Evolutionary conservation across 2,888 invertebrate genomes (phyloP).

Genomic region (Perdita meconis): DNA sequence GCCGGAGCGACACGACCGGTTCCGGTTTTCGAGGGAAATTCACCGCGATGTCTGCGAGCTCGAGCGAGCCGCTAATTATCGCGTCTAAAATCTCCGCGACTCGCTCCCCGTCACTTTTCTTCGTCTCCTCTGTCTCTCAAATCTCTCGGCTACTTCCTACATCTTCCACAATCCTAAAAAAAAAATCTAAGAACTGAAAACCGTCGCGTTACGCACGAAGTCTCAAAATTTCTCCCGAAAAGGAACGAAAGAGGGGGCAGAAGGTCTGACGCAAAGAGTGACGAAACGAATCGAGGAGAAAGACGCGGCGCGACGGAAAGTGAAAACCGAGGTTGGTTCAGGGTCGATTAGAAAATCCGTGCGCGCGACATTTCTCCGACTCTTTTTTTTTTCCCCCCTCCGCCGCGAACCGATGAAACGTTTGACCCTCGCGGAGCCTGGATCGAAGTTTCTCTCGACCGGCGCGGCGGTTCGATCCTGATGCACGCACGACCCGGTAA

Average conservation of each 20-base stretch:
- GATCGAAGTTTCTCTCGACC: constrained; percentile 51
- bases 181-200: no score
- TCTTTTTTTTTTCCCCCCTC: constrained; percentile 7
- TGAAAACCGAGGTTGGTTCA: constrained; percentile 31
- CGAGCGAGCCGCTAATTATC: constrained; percentile 34
- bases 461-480: constrained; percentile 28
- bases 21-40: constrained; percentile 30
- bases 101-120: no score
- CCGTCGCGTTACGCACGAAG: no score
- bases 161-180: no score
- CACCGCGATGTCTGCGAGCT: constrained; percentile 11
- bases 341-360: constrained; percentile 47
- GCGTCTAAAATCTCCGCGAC: no score
- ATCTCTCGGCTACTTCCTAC: no score
- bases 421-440: constrained; percentile 34
- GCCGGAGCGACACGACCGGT: constrained; percentile 29
- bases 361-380: constrained; percentile 57
- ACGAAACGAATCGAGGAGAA: constrained; percentile 17
- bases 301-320: constrained; percentile 27
- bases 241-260: no score
- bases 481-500: not conserved
- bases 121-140: no score
- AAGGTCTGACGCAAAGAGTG: constrained; percentile 8
- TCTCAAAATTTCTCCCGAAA: not conserved
- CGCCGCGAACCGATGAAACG: constrained; percentile 40